Evolutionary conservation across 2,888 invertebrate species (phyloP).

Genomic region (Meiosimyza decipiens): DNA sequence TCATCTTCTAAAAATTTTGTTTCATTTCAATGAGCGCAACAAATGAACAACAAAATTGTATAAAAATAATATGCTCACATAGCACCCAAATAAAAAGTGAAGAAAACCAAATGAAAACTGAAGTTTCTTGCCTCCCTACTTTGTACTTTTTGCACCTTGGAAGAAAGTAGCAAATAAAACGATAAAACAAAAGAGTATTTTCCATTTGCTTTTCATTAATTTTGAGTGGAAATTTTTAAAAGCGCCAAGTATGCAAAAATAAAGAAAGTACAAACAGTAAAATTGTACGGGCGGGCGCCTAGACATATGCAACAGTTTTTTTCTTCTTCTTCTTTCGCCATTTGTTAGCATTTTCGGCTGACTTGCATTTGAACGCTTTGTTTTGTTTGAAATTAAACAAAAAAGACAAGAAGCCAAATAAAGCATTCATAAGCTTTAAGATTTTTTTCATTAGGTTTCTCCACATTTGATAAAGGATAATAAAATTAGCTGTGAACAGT

Average conservation of each 20-base stretch:
- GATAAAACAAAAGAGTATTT: constrained; percentile 35
- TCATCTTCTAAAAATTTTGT: constrained; percentile 21
- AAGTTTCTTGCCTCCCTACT: constrained; percentile 36
- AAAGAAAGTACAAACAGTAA: neutral
- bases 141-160: constrained; percentile 39
- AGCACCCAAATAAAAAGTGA: constrained; percentile 41
- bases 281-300: constrained; percentile 25
- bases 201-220: constrained; percentile 44
- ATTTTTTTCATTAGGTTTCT: constrained; percentile 24
- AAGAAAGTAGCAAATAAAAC: constrained; percentile 42
- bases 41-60: constrained; percentile 61
- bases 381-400: neutral
- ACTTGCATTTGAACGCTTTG: constrained; percentile 6
- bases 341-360: neutral
- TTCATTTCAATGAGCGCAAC: constrained; percentile 45
- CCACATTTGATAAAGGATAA: constrained; percentile 8
- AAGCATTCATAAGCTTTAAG: constrained; percentile 19
- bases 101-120: constrained; percentile 40
- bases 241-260: constrained; percentile 3
- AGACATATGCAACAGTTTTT: constrained; percentile 32
- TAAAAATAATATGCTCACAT: constrained; percentile 49
- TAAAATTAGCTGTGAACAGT: constrained; percentile 28
- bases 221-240: constrained; percentile 40
- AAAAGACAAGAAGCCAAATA: neutral
- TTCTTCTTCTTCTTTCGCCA: neutral